phyloP scores from a whole-genome alignment of 2,797 vertebrate genomes.

The Salarias fasciatus region DNA sequence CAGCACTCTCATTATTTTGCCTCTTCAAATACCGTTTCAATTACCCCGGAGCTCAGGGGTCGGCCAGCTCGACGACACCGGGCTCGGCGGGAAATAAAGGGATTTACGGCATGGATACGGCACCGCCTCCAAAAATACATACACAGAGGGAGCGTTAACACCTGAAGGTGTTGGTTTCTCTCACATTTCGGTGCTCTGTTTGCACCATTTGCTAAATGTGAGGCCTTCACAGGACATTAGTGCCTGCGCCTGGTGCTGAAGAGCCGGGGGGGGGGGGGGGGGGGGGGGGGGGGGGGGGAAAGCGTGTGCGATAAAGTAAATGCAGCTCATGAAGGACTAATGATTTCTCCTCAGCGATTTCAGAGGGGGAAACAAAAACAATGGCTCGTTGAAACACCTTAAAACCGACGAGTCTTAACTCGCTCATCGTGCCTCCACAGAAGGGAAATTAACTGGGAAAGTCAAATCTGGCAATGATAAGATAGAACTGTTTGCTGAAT shows the following conservation, averaged over 20 bases:
- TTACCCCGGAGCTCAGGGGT: constrained; percentile 41
- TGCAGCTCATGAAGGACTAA: constrained; percentile 26
- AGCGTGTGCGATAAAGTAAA: too few relatives aligned
- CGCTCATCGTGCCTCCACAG: too few relatives aligned
- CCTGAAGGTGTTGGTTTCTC: constrained; percentile 46
- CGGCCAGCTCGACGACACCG: background rate
- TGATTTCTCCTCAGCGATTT: constrained; percentile 37
- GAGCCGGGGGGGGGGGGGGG: too few relatives aligned
- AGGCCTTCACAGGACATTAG: constrained; percentile 55
- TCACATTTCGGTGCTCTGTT: constrained; percentile 43
- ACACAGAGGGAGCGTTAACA: constrained; percentile 39
- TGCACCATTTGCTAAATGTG: constrained; percentile 42
- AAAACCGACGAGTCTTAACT: background rate
- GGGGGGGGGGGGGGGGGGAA: too few relatives aligned
- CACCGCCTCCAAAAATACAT: constrained; percentile 28
- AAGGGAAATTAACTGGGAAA: background rate
- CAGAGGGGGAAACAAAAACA: constrained; percentile 5
- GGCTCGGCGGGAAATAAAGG: background rate
- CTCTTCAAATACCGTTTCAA: constrained; percentile 57
- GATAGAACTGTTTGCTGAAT: too few relatives aligned
- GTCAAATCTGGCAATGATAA: too few relatives aligned
- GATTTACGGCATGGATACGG: constrained; percentile 2
- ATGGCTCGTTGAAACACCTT: constrained; percentile 9
- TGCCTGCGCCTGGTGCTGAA: constrained; percentile 55
- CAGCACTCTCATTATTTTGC: constrained; percentile 64